These are phyloP conservation scores for Drosophila kurseongensis DNA, from an alignment of 1,140 invertebrate genomes.

Conservation along the genomic window DNA sequence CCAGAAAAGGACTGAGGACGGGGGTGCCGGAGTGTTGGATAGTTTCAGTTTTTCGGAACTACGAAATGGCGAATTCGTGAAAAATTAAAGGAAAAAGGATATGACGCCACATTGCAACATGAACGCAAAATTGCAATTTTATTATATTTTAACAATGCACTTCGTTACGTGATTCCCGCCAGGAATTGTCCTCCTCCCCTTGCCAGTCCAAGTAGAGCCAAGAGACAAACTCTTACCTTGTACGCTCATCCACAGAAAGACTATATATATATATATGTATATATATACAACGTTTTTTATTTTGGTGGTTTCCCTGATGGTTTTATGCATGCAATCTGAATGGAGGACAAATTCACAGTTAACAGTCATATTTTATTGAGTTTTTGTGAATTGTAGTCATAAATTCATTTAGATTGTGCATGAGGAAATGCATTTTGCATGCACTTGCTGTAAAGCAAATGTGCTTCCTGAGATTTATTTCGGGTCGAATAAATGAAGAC, in stretches of 20 bases:
- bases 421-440: conserved; percentile 39
- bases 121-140: conserved; percentile 83
- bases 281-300: conserved; percentile 9
- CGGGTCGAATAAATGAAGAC: background rate
- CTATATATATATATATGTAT: background rate
- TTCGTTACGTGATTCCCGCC: conserved; percentile 82
- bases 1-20: background rate
- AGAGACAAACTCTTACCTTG: conserved; percentile 37
- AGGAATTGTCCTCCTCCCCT: conserved; percentile 52
- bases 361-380: conserved; percentile 67
- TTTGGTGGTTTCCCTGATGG: conserved; percentile 50
- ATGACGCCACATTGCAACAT: conserved; percentile 84
- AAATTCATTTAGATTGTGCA: conserved; percentile 60
- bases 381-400: conserved; percentile 47
- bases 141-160: conserved; percentile 84
- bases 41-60: conserved; percentile 73
- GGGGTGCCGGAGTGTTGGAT: conserved; percentile 19
- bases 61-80: conserved; percentile 80
- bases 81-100: conserved; percentile 84
- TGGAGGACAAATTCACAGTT: conserved; percentile 42
- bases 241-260: background rate
- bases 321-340: conserved; percentile 68
- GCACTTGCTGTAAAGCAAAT: conserved; percentile 43
- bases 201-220: conserved; percentile 26
- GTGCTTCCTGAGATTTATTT: conserved; percentile 29